Conservation (phyloP, 2,888 invertebrate genomes). For the Holacanthella duospinosa region DNA sequence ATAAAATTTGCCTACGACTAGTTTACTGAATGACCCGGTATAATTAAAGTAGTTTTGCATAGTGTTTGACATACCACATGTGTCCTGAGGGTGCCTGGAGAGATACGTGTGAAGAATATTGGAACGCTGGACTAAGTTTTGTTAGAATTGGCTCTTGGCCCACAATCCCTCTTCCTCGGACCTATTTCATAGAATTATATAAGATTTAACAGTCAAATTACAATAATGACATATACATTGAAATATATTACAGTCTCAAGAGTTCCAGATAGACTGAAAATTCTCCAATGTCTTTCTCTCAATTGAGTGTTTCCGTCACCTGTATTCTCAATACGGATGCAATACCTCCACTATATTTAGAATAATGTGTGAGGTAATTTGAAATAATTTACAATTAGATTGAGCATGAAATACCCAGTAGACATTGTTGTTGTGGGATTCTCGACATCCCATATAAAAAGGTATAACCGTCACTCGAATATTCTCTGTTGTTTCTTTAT, state of each 20-base stretch:
- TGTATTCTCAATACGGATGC: slow-evolving; percentile 90
- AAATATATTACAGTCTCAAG: slow-evolving; percentile 65
- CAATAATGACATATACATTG: neutral
- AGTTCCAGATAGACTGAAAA: slow-evolving; percentile 86
- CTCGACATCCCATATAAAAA: slow-evolving; percentile 92
- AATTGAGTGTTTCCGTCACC: slow-evolving; percentile 80
- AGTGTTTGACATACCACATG: slow-evolving; percentile 83
- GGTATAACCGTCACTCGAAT: slow-evolving; percentile 96
- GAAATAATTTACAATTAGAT: neutral
- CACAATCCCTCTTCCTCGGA: slow-evolving; percentile 87
- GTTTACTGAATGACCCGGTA: neutral
- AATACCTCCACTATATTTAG: slow-evolving; percentile 79
- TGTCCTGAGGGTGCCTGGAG: slow-evolving; percentile 95
- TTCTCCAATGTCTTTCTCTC: slow-evolving; percentile 94
- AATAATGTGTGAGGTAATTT: too few relatives aligned
- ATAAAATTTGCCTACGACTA: neutral
- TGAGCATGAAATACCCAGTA: slow-evolving; percentile 67
- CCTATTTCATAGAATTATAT: slow-evolving; percentile 35
- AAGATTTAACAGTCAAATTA: neutral
- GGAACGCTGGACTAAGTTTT: slow-evolving; percentile 80
- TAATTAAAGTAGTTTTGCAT: neutral
- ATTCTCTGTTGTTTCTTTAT: slow-evolving; percentile 92
- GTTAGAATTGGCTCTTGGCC: slow-evolving; percentile 93
- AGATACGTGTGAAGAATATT: slow-evolving; percentile 94
- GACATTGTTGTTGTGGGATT: slow-evolving; percentile 79